These are phyloP conservation scores for Drosophila parabipectinata DNA, from an alignment of 1,140 invertebrate species.

Conservation along the genomic window DNA sequence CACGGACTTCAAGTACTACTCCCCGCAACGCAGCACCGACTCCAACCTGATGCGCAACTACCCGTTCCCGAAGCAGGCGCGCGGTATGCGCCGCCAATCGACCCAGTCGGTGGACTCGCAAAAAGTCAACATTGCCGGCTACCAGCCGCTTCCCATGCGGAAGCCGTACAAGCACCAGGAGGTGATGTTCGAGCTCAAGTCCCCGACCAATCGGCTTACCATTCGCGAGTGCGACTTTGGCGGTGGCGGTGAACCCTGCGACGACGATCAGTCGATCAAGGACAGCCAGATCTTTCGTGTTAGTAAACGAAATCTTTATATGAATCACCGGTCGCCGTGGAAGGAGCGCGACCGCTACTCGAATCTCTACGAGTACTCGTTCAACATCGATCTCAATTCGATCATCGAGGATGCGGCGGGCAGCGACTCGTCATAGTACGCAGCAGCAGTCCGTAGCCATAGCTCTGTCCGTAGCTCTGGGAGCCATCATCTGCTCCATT, in stretches of 20 bases:
- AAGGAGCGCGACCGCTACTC: slow-evolving; percentile 83
- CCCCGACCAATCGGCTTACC: slow-evolving; percentile 82
- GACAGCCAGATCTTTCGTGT: slow-evolving; percentile 84
- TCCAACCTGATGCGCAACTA: slow-evolving; percentile 69
- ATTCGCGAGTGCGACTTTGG: slow-evolving; percentile 83
- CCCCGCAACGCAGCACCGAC: slow-evolving; percentile 77
- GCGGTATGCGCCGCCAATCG: slow-evolving; percentile 75
- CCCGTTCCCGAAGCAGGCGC: slow-evolving; percentile 76
- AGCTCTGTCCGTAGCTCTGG: slow-evolving; percentile 13
- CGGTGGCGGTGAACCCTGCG: slow-evolving; percentile 83
- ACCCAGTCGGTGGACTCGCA: slow-evolving; percentile 82
- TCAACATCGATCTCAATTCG: slow-evolving; percentile 84
- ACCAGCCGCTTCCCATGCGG: slow-evolving; percentile 78
- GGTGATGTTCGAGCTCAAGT: slow-evolving; percentile 81
- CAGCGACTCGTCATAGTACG: slow-evolving; percentile 84
- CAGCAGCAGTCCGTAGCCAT: slow-evolving; percentile 65
- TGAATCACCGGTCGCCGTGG: slow-evolving; percentile 83
- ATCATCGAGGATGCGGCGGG: slow-evolving; percentile 84
- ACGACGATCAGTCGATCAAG: slow-evolving; percentile 83
- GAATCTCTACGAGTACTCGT: slow-evolving; percentile 84
- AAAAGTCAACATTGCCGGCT: slow-evolving; percentile 76
- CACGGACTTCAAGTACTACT: slow-evolving; percentile 80
- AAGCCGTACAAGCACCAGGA: slow-evolving; percentile 78
- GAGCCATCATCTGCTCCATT: not conserved
- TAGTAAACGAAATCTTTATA: slow-evolving; percentile 84